Base-by-base conservation (phyloP, 2,888 invertebrate genomes). In the Camptogramma bilineatum region DNA sequence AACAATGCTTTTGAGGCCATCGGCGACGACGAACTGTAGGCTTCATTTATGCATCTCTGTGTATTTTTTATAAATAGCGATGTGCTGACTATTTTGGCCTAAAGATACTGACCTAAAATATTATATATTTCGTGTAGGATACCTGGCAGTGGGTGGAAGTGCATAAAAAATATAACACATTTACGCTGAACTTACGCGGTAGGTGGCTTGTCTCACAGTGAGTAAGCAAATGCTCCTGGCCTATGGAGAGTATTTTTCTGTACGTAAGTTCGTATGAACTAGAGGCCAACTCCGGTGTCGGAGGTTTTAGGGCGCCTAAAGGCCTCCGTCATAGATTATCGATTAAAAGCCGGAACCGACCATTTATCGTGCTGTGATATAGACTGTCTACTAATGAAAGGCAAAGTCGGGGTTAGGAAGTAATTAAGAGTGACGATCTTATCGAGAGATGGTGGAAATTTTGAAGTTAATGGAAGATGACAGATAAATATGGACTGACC, bases 1-100 rank as follows among this genome's bases (percentile, higher is more conserved):
- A 98, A 98, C 88, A 97, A 97, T 86, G 98, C 98, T 19, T 99
- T 99, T 84, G 97, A 98, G 87, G 98, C 97, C 54, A 98, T 99
- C 73, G 98, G 98, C 3, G 99, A 99, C 82, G 99, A 98, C 77
- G 99, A 99, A 90, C 93, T 97, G 78, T 97, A 94, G 94, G 63
- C 50, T 61, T 21, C n/a, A 24, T 34, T 54, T 39, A 31, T 13
- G 16, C 44, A 19, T 61, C n/a, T 54, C 52, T 46, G 44, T 46
- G 52, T 59, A 4, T 58, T 46, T 46, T 7, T 62, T 51, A 18
- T 54, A n/a, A 16, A n/a, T 44, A 21, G 51, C 4, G 34, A 63
- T 50, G 42, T 60, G 48, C 44, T 21, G 48, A 48, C 52, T 63
- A 48, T 63, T 53, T 63, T 48, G 19, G 39, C 13, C 24, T 17